Conservation (phyloP, 2,888 invertebrate species). For the Leptarthrus brevirostris region DNA sequence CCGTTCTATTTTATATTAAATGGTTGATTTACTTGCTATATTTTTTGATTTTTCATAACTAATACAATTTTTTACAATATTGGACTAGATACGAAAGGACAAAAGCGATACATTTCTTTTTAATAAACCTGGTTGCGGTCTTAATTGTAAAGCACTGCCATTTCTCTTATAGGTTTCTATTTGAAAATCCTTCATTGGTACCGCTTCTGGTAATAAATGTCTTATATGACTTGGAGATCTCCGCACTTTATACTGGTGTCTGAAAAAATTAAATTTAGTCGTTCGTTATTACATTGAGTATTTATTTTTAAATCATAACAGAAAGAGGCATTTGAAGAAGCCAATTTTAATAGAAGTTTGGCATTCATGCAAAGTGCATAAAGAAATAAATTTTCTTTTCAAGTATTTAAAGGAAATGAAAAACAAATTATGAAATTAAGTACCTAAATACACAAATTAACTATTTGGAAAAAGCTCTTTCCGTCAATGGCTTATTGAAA, state of each 20-base stretch:
- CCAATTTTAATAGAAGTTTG: too few species aligned
- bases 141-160: slow-evolving; percentile 56
- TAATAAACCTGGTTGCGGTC: slow-evolving; percentile 62
- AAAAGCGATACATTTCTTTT: slow-evolving; percentile 66
- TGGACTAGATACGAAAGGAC: slow-evolving; percentile 64
- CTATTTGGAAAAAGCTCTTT: too few species aligned
- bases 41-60: slow-evolving; percentile 8
- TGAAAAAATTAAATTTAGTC: slow-evolving; percentile 54
- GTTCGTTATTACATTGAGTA: too few species aligned
- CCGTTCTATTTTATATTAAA: neutral
- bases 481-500: too few species aligned
- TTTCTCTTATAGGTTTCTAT: slow-evolving; percentile 59
- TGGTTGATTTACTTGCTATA: slow-evolving; percentile 22
- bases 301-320: too few species aligned
- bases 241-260: slow-evolving; percentile 65
- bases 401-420: too few species aligned
- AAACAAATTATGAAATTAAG: too few species aligned
- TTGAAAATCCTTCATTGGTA: slow-evolving; percentile 66
- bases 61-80: slow-evolving; percentile 64
- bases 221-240: slow-evolving; percentile 66
- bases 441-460: too few species aligned
- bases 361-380: too few species aligned
- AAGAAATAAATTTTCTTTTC: too few species aligned
- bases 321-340: too few species aligned
- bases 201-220: slow-evolving; percentile 64